A percentile compares a stretch with the other conserved stretches of the same genome.
phyloP scores from a whole-genome alignment of 2,797 vertebrate species.

The Galago senegalensis region DNA sequence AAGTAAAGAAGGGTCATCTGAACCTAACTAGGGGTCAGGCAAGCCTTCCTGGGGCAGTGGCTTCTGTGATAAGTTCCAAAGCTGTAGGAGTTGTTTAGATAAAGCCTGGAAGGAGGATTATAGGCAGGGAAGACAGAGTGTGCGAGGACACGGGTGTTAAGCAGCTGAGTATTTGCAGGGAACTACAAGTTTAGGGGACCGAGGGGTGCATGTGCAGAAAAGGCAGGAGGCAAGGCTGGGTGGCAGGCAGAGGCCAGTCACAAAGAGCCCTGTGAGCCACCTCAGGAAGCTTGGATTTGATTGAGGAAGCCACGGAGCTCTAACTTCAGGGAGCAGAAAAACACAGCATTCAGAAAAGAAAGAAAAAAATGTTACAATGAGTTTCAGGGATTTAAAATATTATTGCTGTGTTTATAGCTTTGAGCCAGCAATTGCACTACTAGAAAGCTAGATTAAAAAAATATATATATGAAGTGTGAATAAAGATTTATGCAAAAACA shows the following conservation, averaged over 20 bases:
- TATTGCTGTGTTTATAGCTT: slow-evolving; percentile 3
- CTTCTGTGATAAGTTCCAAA: neutral
- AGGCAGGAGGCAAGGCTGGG: neutral
- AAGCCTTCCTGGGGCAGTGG: neutral
- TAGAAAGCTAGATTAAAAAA: slow-evolving; percentile 53
- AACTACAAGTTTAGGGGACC: neutral
- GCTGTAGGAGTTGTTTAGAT: neutral
- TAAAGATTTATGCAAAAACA: slow-evolving; percentile 33
- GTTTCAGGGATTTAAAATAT: slow-evolving; percentile 54
- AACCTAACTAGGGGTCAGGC: neutral
- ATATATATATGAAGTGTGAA: slow-evolving; percentile 48
- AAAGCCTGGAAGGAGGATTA: neutral
- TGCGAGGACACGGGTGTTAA: neutral
- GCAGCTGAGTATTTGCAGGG: neutral
- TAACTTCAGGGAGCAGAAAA: neutral
- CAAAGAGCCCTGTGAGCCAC: neutral
- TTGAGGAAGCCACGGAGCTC: neutral
- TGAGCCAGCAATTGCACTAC: slow-evolving; percentile 36
- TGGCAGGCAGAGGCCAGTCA: neutral
- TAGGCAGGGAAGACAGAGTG: neutral
- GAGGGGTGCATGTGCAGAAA: neutral
- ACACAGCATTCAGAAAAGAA: neutral
- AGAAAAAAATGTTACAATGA: neutral
- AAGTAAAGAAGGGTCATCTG: neutral
- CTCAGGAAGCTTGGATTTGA: neutral